Evolutionary conservation across 2,888 invertebrate species (phyloP).

Genomic region (Siphonodentalium dalli): DNA sequence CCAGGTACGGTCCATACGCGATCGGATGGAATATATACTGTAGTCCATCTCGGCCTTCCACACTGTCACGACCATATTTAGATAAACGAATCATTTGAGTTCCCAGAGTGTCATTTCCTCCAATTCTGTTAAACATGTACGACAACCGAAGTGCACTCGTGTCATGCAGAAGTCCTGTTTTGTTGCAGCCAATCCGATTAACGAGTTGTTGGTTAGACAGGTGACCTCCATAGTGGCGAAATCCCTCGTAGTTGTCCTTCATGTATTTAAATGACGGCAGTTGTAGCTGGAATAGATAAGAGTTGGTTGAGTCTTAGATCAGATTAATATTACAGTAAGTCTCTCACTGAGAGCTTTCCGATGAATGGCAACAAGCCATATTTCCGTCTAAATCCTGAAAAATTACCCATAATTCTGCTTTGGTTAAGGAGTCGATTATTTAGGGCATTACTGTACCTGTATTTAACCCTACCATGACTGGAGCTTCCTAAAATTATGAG

Average conservation of each 20-base stretch:
- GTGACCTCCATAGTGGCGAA: conserved; percentile 51
- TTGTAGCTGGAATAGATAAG: conserved; percentile 52
- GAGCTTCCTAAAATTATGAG: too few species aligned
- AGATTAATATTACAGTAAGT: too few species aligned
- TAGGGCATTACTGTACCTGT: too few species aligned
- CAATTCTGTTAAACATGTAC: conserved; percentile 52
- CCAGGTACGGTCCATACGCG: conserved; percentile 59
- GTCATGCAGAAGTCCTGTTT: conserved; percentile 48
- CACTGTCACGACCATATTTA: conserved; percentile 55
- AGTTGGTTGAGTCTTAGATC: too few species aligned
- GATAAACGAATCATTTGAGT: conserved; percentile 49
- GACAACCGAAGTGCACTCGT: conserved; percentile 60
- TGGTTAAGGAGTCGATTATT: too few species aligned
- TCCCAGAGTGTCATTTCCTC: conserved; percentile 55
- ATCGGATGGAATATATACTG: conserved; percentile 60
- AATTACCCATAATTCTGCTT: too few species aligned
- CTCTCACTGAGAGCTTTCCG: too few species aligned
- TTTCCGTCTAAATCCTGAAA: too few species aligned
- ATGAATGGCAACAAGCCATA: too few species aligned
- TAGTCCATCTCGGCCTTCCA: conserved; percentile 44
- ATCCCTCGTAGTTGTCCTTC: conserved; percentile 54
- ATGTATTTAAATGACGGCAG: conserved; percentile 53
- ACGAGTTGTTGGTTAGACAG: conserved; percentile 50
- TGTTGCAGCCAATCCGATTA: conserved; percentile 39
- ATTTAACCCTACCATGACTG: too few species aligned